Base-by-base conservation (phyloP, 1,140 invertebrate species). In the Eriocheir sinensis region DNA sequence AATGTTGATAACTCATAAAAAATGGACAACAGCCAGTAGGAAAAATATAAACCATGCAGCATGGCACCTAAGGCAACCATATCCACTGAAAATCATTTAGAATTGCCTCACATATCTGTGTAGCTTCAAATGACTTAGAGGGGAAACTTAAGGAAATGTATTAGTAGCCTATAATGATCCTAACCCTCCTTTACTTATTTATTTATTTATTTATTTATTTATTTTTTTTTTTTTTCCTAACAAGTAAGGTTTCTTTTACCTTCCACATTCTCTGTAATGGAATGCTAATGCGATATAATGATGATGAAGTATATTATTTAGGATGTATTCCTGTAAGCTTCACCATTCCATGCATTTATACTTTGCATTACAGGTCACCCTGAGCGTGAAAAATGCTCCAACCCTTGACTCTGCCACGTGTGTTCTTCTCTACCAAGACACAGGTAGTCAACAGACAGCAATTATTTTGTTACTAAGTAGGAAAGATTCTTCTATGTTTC, bases 291-390 rank as follows among this genome's bases (percentile, higher is more conserved):
- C 27, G 27, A 72, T 72, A 72, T 72, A 72, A 72, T 72, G 53
- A 72, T 72, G 27, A 72, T 72, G 12, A 12, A 12, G 12, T 27
- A 72, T 72, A 72, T 12, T 27, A 72, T 72, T 72, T 81, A 81
- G 27, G 32, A 81, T 8, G 17, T 85, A 9, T 38, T 85, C n/a
- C 12, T 72, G 12, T 27, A 12, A 72, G 12, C 12, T 12, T 12
- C 12, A 72, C 53, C 53, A 12, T 72, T 72, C 12, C 53, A 72
- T 72, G 53, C 53, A 72, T 72, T 85, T 85, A 3, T 15, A 60
- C 89, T 90, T 90, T n/a, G n/a, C n/a, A n/a, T 36, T 72, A 2
- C 89, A 90, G 89, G 89, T 90, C 15, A 90, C 21, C 17, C 6
- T 90, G 0, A 72, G 30, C 0, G 44, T 90, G 8, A 72, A 21